A percentile compares a stretch with the other conserved stretches of the same genome.
These are phyloP conservation scores for Bombus huntii DNA, from an alignment of 1,140 invertebrate genomes.

Conservation along the genomic window DNA sequence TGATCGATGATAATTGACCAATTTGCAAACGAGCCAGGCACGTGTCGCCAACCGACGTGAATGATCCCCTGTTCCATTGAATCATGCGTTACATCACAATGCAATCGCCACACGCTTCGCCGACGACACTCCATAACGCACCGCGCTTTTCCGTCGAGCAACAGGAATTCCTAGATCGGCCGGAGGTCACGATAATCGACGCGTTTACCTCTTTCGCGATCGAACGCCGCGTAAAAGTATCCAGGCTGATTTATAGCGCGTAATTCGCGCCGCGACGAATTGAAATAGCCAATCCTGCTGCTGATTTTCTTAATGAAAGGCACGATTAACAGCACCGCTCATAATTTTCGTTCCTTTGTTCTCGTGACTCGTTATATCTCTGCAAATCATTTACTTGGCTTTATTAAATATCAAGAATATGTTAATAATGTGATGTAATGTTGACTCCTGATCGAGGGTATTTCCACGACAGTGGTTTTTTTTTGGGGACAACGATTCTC, in stretches of 20 bases:
- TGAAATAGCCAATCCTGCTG: not conserved
- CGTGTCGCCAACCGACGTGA: constrained; percentile 54
- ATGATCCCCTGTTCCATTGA: constrained; percentile 62
- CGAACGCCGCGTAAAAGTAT: not conserved
- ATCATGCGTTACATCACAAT: constrained; percentile 66
- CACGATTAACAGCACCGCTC: not conserved
- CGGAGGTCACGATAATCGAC: constrained; percentile 27
- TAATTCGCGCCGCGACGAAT: not conserved
- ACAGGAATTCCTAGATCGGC: constrained; percentile 59
- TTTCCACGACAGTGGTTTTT: not conserved
- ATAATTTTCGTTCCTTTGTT: not conserved
- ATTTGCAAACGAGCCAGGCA: constrained; percentile 58
- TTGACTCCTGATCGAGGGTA: not conserved
- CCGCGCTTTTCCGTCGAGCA: constrained; percentile 51
- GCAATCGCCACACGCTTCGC: constrained; percentile 17
- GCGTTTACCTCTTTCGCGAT: not conserved
- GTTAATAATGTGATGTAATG: not conserved
- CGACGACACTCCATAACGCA: constrained; percentile 50
- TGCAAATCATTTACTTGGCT: not conserved
- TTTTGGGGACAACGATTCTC: no score
- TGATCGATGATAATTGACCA: constrained; percentile 58
- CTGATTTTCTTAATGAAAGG: not conserved
- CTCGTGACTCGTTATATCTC: no score
- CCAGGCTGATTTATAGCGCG: not conserved
- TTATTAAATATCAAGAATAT: not conserved